Base-by-base conservation (phyloP, 2,113 vertebrate genomes). In the Limnothrissa miodon region DNA sequence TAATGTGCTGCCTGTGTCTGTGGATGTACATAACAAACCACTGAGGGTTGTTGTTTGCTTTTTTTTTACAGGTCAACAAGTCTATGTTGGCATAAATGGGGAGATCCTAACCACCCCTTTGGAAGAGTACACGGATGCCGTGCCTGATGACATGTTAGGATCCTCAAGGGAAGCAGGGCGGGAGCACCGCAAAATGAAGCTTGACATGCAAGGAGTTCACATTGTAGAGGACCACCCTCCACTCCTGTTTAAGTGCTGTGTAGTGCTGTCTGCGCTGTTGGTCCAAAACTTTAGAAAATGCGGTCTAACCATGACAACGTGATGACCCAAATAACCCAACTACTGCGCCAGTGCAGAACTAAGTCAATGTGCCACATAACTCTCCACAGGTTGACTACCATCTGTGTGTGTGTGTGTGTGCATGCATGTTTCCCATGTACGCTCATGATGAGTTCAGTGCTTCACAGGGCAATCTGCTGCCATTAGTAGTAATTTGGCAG, bases 1-100 rank as follows among this genome's bases (percentile, higher is more conserved):
- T 2, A 62, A n/a, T 56, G 21, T 56, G 51, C 19, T 21, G 51
- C 19, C 7, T 56, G 51, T 56, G 6, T 56, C 19, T 29, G 11
- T 62, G 9, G 23, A n/a, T 7, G n/a, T 59, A 8, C 7, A 29
- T 25, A 5, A 1, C 21, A 23, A 21, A 23, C 7, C 25, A 62
- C 59, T 29, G 29, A 29, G 6, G 59, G 19, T 62, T 59, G n/a
- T 62, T 62, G 9, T 62, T 11, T 59, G n/a, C 25, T 62, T 11
- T 62, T 62, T 29, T 62, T 62, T n/a, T 62, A 3, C 59, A 62
- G 59, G 59, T 62, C 59, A 62, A n/a, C 59, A 62, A 29, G 59
- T 8, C 25, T 29, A 25, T 62, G 59, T 29, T 62, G 59, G 59
- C 25, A 1, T 62, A 1, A 29, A n/a, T n/a, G 10, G 7, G 10